A percentile compares a stretch with the other conserved stretches of the same genome.
phyloP scores from a whole-genome alignment of 2,113 vertebrate genomes.

The Ceuthmochares aereus region DNA sequence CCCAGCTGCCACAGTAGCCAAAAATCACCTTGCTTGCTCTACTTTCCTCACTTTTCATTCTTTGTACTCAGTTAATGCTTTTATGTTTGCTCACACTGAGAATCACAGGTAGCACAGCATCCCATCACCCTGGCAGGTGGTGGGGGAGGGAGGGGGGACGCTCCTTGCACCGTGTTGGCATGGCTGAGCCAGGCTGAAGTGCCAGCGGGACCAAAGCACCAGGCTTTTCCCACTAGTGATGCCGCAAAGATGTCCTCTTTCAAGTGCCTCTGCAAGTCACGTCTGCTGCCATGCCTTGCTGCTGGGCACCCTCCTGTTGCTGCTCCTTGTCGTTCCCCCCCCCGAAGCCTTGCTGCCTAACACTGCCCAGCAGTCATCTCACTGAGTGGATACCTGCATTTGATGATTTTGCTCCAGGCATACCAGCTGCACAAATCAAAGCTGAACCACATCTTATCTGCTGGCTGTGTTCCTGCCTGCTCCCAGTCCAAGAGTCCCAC shows the following conservation, averaged over 20 bases:
- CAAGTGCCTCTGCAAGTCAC: neutral
- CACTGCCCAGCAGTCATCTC: accelerated
- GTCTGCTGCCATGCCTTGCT: accelerated
- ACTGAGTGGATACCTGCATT: accelerated
- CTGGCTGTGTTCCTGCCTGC: neutral
- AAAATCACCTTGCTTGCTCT: neutral
- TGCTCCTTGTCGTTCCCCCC: neutral
- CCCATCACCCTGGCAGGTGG: accelerated
- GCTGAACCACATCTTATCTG: neutral
- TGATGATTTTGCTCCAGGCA: neutral
- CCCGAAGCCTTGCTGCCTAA: accelerated
- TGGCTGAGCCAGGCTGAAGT: neutral
- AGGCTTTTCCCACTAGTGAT: accelerated
- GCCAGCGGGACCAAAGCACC: accelerated
- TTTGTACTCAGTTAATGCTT: neutral
- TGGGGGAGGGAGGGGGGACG: neutral
- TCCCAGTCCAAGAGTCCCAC: neutral
- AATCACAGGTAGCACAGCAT: neutral
- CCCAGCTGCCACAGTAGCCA: neutral
- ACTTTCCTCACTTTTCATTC: neutral
- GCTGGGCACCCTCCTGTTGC: neutral
- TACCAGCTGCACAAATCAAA: neutral
- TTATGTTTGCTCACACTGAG: neutral
- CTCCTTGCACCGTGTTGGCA: neutral
- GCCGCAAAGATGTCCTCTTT: neutral